A percentile compares a stretch with the other conserved stretches of the same genome.
Conservation (phyloP, 2,888 invertebrate genomes). For the Nematopogon swammerdamellus region DNA sequence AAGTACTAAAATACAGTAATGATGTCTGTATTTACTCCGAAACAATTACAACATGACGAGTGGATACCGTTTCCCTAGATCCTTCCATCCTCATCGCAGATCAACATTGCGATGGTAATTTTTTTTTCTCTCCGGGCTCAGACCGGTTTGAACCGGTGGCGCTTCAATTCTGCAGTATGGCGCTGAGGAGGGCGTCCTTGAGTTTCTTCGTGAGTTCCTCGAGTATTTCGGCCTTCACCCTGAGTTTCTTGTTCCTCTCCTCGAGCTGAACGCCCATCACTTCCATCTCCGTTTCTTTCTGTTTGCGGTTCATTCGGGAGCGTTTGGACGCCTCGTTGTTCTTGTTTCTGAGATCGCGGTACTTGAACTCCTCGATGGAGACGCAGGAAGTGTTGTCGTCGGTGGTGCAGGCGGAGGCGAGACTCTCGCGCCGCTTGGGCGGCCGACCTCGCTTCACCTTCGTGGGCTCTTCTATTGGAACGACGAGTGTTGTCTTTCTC, state of each 20-base stretch:
- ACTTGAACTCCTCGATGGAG: slow-evolving; percentile 49
- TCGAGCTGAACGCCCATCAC: slow-evolving; percentile 53
- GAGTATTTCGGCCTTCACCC: slow-evolving; percentile 62
- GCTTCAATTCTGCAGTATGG: slow-evolving; percentile 56
- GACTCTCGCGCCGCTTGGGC: slow-evolving; percentile 48
- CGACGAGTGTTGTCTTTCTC: slow-evolving; percentile 19
- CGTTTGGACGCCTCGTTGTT: slow-evolving; percentile 77
- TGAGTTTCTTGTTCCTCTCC: slow-evolving; percentile 60
- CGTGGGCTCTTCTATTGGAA: slow-evolving; percentile 34
- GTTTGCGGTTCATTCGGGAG: slow-evolving; percentile 69
- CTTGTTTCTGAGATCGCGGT: slow-evolving; percentile 68
- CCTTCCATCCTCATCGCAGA: too few species aligned
- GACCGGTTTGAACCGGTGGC: neutral
- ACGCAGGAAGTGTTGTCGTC: slow-evolving; percentile 36
- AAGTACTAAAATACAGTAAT: too few species aligned
- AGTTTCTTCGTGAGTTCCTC: slow-evolving; percentile 65
- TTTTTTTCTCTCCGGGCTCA: too few species aligned
- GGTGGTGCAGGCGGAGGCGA: slow-evolving; percentile 40
- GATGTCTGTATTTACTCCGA: too few species aligned
- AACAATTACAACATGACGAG: too few species aligned
- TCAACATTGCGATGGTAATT: too few species aligned
- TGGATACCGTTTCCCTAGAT: too few species aligned
- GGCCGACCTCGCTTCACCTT: slow-evolving; percentile 52
- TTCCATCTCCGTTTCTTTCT: slow-evolving; percentile 53
- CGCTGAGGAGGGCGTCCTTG: slow-evolving; percentile 62